Percentiles rank a stretch among this genome's conserved stretches.
phyloP scores from a whole-genome alignment of 2,113 vertebrate species.

The Corydoras sp. region DNA sequence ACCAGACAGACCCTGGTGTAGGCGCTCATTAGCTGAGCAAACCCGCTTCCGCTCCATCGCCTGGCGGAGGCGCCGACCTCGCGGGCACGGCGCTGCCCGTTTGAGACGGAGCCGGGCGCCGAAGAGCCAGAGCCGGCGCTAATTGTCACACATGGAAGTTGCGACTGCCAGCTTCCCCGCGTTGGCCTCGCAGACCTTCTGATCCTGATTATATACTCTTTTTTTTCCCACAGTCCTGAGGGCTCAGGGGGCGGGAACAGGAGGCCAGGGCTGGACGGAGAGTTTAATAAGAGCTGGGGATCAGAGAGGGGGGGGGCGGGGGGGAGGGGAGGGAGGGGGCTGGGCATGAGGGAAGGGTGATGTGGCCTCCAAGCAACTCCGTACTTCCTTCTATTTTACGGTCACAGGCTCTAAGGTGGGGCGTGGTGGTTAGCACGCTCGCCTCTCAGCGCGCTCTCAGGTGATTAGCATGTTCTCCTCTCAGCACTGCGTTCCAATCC shows the following conservation, averaged over 20 bases:
- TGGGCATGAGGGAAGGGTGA: too few species aligned
- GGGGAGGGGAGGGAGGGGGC: too few species aligned
- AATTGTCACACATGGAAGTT: slow-evolving; percentile 32
- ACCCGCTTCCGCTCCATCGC: slow-evolving; percentile 10
- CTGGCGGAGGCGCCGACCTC: slow-evolving; percentile 9
- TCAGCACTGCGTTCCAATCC: too few species aligned
- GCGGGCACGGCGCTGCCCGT: neutral
- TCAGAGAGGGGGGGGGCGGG: neutral
- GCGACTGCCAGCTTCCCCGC: slow-evolving; percentile 1
- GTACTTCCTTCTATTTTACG: too few species aligned
- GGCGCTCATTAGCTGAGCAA: slow-evolving; percentile 27
- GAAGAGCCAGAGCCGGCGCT: slow-evolving; percentile 15
- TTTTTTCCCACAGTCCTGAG: neutral
- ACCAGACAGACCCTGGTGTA: slow-evolving; percentile 10
- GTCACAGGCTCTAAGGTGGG: too few species aligned
- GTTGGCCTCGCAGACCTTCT: slow-evolving; percentile 20
- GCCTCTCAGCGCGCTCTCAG: too few species aligned
- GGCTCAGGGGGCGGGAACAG: neutral
- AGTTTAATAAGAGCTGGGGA: neutral
- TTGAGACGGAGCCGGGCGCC: slow-evolving; percentile 17
- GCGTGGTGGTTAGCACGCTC: too few species aligned
- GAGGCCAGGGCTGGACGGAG: neutral
- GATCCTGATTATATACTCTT: slow-evolving; percentile 36
- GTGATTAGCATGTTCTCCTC: too few species aligned
- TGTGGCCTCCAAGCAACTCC: too few species aligned